These are phyloP conservation scores for Amphibalanus amphitrite DNA, from an alignment of 1,140 invertebrate species.

Conservation along the genomic window DNA sequence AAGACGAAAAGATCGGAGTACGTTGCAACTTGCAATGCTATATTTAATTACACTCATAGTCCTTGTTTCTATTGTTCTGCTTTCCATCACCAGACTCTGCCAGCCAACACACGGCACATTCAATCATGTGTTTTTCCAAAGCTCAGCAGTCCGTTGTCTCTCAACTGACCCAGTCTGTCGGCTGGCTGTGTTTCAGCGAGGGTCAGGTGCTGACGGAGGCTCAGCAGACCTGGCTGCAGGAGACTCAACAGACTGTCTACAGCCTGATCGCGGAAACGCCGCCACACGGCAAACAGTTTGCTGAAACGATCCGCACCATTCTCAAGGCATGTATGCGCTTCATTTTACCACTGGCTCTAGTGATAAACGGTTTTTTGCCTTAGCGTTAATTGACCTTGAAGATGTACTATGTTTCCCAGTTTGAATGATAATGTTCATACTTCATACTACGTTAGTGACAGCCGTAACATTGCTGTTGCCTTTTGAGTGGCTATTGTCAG, in stretches of 20 bases:
- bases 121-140: neutral
- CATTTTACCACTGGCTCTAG: too few relatives aligned
- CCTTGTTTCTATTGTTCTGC: slow-evolving; percentile 6
- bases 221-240: slow-evolving; percentile 71
- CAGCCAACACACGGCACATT: too few relatives aligned
- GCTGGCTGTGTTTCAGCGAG: slow-evolving; percentile 41
- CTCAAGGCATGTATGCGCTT: slow-evolving; percentile 24
- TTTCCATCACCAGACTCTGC: too few relatives aligned
- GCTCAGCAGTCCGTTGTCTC: neutral
- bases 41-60: slow-evolving; percentile 9
- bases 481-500: too few relatives aligned
- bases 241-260: slow-evolving; percentile 52
- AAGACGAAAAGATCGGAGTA: too few relatives aligned
- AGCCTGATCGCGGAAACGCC: slow-evolving; percentile 69
- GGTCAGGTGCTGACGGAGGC: slow-evolving; percentile 63
- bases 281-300: slow-evolving; percentile 69
- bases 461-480: too few relatives aligned
- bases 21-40: neutral
- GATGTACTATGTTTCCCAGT: too few relatives aligned
- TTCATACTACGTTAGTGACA: too few relatives aligned
- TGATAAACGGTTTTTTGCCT: too few relatives aligned
- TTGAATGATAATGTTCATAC: too few relatives aligned
- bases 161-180: too few relatives aligned
- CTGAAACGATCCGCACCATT: slow-evolving; percentile 62
- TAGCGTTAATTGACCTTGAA: too few relatives aligned